These are phyloP conservation scores for Centruroides sculpturatus DNA, from an alignment of 1,140 invertebrate species.

Conservation along the genomic window DNA sequence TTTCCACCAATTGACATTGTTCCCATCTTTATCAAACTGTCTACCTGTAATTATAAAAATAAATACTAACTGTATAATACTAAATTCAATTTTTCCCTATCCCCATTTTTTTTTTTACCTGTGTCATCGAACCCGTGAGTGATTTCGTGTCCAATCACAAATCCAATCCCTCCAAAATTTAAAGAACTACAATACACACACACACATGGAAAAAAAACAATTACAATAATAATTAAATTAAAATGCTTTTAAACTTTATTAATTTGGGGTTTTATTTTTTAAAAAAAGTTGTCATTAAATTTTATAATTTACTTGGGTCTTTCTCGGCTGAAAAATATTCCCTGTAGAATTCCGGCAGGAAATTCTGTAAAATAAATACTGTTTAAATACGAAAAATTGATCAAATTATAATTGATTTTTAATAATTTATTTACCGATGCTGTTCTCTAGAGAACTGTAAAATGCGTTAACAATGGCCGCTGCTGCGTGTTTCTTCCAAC, in stretches of 20 bases:
- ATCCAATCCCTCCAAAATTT: slow-evolving; percentile 22
- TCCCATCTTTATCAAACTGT: slow-evolving; percentile 80
- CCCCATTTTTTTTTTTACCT: slow-evolving; percentile 35
- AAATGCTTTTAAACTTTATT: too few species aligned
- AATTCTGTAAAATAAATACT: slow-evolving; percentile 33
- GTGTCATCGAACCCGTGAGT: slow-evolving; percentile 37
- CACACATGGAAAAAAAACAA: background rate
- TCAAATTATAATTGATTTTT: background rate
- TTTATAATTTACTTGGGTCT: slow-evolving; percentile 46
- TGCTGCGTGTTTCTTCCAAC: slow-evolving; percentile 55
- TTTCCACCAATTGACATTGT: slow-evolving; percentile 76
- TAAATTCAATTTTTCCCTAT: too few species aligned
- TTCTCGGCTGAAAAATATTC: slow-evolving; percentile 67
- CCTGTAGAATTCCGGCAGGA: slow-evolving; percentile 78
- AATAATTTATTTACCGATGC: slow-evolving; percentile 40
- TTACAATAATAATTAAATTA: too few species aligned
- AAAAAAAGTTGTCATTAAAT: background rate
- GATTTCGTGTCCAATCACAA: slow-evolving; percentile 26
- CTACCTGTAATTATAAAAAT: slow-evolving; percentile 30
- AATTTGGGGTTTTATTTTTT: too few species aligned
- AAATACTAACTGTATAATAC: too few species aligned
- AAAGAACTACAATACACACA: slow-evolving; percentile 41
- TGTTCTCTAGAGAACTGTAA: slow-evolving; percentile 66
- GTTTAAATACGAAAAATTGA: background rate
- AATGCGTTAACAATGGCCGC: slow-evolving; percentile 69